These are phyloP conservation scores for Microcebus griseorufus DNA, from an alignment of 2,113 vertebrate genomes.

Conservation along the genomic window DNA sequence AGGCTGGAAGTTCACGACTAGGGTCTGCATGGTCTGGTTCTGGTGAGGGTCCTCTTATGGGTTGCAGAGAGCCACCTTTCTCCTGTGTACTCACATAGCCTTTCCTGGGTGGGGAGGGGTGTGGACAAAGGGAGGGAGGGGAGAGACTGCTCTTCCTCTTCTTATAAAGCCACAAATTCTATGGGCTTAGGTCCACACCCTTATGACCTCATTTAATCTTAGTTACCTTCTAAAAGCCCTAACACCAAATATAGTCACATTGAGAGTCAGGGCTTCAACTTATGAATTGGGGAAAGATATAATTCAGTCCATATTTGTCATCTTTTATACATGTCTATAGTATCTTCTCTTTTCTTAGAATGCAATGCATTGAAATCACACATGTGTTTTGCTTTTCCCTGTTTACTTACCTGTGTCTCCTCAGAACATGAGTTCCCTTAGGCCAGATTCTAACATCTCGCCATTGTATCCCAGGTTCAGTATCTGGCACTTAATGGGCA, in stretches of 20 bases:
- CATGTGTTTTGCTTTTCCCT: background rate
- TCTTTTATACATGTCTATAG: background rate
- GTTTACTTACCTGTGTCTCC: background rate
- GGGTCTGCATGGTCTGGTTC: background rate
- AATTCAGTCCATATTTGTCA: background rate
- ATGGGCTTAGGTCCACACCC: background rate
- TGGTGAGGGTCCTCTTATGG: background rate
- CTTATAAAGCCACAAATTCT: background rate
- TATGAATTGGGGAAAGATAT: background rate
- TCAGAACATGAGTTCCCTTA: background rate
- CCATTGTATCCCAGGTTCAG: too few relatives aligned
- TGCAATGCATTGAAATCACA: background rate
- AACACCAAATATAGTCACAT: background rate
- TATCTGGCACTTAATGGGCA: background rate
- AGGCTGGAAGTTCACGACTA: background rate
- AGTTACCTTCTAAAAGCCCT: background rate
- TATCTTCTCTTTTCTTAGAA: background rate
- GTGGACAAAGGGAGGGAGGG: background rate
- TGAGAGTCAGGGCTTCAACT: background rate
- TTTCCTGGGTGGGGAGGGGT: background rate
- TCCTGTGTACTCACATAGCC: background rate
- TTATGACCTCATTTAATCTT: background rate
- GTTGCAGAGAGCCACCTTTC: background rate
- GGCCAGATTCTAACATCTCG: background rate
- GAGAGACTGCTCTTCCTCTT: background rate